phyloP scores from a whole-genome alignment of 2,797 vertebrate genomes.

The Siniperca scherzeri region DNA sequence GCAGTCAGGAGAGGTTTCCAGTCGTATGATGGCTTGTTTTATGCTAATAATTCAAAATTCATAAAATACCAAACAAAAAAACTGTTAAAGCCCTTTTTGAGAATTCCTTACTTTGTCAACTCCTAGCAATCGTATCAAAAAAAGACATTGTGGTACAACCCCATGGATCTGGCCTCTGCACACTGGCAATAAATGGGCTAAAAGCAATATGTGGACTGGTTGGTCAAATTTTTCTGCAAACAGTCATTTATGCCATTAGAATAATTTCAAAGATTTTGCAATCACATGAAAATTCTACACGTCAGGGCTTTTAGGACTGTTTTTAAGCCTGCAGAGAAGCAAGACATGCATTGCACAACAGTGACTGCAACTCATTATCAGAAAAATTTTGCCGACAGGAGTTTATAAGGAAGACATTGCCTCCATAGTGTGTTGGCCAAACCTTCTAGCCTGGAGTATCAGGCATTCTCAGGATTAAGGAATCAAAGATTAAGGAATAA shows the following conservation, averaged over 20 bases:
- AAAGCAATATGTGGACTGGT: neutral
- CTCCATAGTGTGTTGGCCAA: neutral
- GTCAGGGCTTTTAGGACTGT: neutral
- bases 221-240: neutral
- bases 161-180: neutral
- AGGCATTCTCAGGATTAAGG: slow-evolving; percentile 1
- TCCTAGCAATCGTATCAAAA: too few relatives aligned
- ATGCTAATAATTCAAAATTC: neutral
- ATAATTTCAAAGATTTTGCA: neutral
- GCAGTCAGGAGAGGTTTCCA: neutral
- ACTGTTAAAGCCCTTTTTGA: too few relatives aligned
- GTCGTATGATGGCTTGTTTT: neutral
- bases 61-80: too few relatives aligned
- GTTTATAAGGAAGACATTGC: slow-evolving; percentile 7
- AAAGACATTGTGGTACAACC: neutral
- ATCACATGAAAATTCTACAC: neutral
- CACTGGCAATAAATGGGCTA: neutral
- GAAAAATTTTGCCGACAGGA: neutral
- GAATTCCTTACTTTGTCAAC: neutral
- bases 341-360: neutral
- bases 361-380: neutral
- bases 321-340: neutral
- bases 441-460: neutral
- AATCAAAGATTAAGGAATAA: neutral
- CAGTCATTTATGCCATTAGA: neutral